These are phyloP conservation scores for Papilio polyxenes DNA, from an alignment of 1,140 invertebrate species.

Conservation along the genomic window DNA sequence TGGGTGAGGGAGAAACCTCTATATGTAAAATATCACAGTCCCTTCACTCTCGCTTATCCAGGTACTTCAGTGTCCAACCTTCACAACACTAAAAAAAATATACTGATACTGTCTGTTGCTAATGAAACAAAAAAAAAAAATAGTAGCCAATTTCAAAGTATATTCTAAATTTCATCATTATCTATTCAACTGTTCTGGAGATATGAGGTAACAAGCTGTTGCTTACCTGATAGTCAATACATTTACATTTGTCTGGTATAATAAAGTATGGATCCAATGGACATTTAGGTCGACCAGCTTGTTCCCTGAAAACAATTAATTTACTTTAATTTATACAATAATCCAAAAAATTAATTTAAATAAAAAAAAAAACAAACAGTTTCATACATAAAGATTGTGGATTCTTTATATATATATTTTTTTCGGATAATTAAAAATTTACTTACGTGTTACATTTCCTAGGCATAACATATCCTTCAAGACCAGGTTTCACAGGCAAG, in stretches of 20 bases:
- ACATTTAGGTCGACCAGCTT: slow-evolving; percentile 94
- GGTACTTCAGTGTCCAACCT: too few relatives aligned
- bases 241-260: slow-evolving; percentile 97
- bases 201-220: background rate
- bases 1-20: too few relatives aligned
- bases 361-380: too few relatives aligned
- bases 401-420: background rate
- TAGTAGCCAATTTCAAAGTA: too few relatives aligned
- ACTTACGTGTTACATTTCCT: slow-evolving; percentile 96
- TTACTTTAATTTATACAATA: background rate
- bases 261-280: slow-evolving; percentile 99
- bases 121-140: too few relatives aligned
- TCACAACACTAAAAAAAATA: too few relatives aligned
- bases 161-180: too few relatives aligned
- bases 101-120: too few relatives aligned
- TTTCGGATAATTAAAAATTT: background rate
- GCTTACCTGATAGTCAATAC: slow-evolving; percentile 92
- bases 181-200: too few relatives aligned
- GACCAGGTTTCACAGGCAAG: slow-evolving; percentile 94
- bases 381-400: too few relatives aligned
- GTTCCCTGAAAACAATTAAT: slow-evolving; percentile 85
- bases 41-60: slow-evolving; percentile 20
- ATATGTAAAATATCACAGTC: background rate
- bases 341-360: too few relatives aligned
- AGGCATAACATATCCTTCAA: slow-evolving; percentile 98